These are phyloP conservation scores for Hypomecis atomaria DNA, from an alignment of 2,888 invertebrate genomes.

Conservation along the genomic window DNA sequence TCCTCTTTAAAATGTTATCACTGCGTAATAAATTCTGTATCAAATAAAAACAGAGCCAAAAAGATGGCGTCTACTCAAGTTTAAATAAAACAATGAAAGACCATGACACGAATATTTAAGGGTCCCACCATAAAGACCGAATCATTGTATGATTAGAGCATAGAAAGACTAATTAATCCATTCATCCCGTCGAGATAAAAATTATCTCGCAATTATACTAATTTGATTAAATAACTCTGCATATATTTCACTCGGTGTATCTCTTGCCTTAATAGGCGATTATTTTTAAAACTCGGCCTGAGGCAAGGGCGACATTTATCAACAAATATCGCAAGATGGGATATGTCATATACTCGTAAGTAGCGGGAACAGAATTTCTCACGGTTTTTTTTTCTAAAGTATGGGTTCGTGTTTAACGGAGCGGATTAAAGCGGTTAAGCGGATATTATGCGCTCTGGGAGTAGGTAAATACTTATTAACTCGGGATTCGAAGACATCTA, in stretches of 20 bases:
- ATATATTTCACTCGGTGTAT: constrained; percentile 8
- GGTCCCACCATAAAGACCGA: constrained; percentile 27
- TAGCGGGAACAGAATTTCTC: too few species aligned
- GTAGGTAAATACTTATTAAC: too few species aligned
- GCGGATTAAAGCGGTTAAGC: too few species aligned
- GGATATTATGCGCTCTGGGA: too few species aligned
- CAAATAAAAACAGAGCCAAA: neutral
- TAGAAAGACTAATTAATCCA: constrained; percentile 14
- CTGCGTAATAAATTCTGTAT: neutral
- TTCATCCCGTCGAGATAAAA: constrained; percentile 23
- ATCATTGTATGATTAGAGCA: constrained; percentile 18
- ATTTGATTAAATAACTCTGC: constrained; percentile 22
- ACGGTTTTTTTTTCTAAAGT: too few species aligned
- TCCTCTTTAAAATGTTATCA: too few species aligned
- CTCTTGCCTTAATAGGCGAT: constrained; percentile 18
- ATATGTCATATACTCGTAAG: too few species aligned
- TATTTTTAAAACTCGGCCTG: constrained; percentile 13
- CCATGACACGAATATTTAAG: constrained; percentile 22
- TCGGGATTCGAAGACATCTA: too few species aligned
- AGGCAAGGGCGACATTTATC: constrained; percentile 20
- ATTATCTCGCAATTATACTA: constrained; percentile 22
- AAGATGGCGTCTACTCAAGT: neutral
- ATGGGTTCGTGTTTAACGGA: too few species aligned
- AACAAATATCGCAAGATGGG: neutral
- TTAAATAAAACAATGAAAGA: constrained; percentile 9